Conservation (phyloP, 2,113 vertebrate species). For the Cathartes aura region DNA sequence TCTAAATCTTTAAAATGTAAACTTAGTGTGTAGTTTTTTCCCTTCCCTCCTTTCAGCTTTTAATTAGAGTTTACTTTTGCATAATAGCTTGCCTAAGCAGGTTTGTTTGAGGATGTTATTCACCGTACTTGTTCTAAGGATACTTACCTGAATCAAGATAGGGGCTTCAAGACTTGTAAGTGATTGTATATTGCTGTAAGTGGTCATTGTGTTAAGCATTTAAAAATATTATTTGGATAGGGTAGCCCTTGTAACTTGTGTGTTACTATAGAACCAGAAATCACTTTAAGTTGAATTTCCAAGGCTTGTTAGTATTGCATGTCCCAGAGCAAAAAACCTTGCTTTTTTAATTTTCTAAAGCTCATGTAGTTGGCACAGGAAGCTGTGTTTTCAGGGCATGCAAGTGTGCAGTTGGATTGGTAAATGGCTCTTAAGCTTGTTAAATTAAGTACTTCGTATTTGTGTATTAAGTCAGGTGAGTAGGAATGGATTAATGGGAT, state of each 20-base stretch:
- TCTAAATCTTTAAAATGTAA: neutral
- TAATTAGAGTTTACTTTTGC: neutral
- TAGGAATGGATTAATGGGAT: neutral
- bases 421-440: neutral
- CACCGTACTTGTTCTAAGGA: neutral
- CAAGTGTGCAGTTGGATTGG: neutral
- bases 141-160: neutral
- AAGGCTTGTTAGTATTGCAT: neutral
- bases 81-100: neutral
- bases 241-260: neutral
- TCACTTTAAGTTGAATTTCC: neutral
- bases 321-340: neutral
- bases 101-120: neutral
- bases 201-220: neutral
- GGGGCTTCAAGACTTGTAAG: rapidly evolving
- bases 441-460: neutral
- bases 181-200: neutral
- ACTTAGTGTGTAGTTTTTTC: neutral
- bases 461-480: neutral
- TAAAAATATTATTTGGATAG: neutral
- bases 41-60: neutral
- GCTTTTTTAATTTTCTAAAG: neutral
- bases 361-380: neutral
- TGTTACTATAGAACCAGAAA: neutral
- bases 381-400: neutral